Conservation (phyloP, 2,888 invertebrate genomes). For the Pyrrhosoma nymphula region DNA sequence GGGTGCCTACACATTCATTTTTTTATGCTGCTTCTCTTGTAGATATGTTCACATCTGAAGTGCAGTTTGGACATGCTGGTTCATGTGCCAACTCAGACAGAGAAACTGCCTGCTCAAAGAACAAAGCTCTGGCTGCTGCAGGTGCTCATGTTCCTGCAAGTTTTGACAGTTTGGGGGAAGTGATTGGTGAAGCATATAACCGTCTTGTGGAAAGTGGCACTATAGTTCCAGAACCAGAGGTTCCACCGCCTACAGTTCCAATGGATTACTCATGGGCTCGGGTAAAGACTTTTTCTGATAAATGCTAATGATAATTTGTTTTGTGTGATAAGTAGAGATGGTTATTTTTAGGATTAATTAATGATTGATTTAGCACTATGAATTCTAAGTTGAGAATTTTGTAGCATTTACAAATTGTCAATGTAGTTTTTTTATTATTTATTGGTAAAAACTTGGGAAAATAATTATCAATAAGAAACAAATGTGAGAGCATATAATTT, state of each 20-base stretch:
- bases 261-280: constrained; percentile 99
- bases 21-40: constrained; percentile 72
- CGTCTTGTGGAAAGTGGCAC: constrained; percentile 89
- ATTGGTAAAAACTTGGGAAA: no score
- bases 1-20: neutral
- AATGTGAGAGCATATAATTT: no score
- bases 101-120: constrained; percentile 97
- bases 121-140: constrained; percentile 87
- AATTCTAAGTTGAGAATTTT: no score
- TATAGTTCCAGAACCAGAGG: constrained; percentile 93
- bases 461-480: no score
- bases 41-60: constrained; percentile 91
- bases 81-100: constrained; percentile 96
- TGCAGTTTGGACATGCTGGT: constrained; percentile 99
- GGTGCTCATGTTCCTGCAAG: constrained; percentile 96
- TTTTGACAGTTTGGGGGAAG: constrained; percentile 93
- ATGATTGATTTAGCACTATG: no score
- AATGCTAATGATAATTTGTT: neutral
- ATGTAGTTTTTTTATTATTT: no score
- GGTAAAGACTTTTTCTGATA: constrained; percentile 77
- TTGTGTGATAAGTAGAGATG: neutral
- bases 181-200: constrained; percentile 87
- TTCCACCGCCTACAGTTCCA: constrained; percentile 99
- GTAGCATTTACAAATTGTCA: no score
- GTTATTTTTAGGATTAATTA: no score